Evolutionary conservation across 2,888 invertebrate genomes (phyloP).

Genomic region (Protophormia terraenovae): DNA sequence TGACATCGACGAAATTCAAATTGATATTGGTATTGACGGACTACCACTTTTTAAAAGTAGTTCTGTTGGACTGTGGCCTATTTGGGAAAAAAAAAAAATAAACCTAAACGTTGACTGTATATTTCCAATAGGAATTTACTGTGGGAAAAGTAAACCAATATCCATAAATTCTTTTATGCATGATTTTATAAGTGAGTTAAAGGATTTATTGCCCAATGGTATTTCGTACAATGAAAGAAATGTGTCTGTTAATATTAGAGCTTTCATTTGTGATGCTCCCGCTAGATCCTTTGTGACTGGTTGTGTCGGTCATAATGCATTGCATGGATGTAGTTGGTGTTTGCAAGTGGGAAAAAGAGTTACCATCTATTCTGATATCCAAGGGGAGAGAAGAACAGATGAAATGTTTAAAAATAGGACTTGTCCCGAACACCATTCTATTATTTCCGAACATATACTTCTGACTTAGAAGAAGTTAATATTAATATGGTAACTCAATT

Average conservation of each 20-base stretch:
- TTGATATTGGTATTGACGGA: too few species aligned
- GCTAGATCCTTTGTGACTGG: not conserved
- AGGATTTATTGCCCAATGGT: too few species aligned
- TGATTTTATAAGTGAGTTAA: too few species aligned
- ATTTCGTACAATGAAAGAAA: too few species aligned
- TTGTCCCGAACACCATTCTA: constrained; percentile 17
- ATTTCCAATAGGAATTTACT: too few species aligned
- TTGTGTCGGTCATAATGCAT: not conserved
- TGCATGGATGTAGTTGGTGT: not conserved
- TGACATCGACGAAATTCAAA: too few species aligned
- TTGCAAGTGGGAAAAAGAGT: not conserved
- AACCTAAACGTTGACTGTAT: too few species aligned
- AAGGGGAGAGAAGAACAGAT: constrained; percentile 23
- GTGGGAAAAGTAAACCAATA: too few species aligned
- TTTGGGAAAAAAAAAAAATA: too few species aligned
- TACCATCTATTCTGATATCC: not conserved
- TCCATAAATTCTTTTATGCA: too few species aligned
- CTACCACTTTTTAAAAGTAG: too few species aligned
- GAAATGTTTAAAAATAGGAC: constrained; percentile 30
- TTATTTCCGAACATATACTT: constrained; percentile 9
- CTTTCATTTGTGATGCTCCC: not conserved
- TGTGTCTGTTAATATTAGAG: not conserved
- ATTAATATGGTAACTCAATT: constrained; percentile 37
- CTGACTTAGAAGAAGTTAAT: not conserved
- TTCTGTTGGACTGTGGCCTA: too few species aligned